A percentile compares a stretch with the other conserved stretches of the same genome.
Conservation (phyloP, 2,888 invertebrate genomes). For the Rhimphoctona megacephalus region DNA sequence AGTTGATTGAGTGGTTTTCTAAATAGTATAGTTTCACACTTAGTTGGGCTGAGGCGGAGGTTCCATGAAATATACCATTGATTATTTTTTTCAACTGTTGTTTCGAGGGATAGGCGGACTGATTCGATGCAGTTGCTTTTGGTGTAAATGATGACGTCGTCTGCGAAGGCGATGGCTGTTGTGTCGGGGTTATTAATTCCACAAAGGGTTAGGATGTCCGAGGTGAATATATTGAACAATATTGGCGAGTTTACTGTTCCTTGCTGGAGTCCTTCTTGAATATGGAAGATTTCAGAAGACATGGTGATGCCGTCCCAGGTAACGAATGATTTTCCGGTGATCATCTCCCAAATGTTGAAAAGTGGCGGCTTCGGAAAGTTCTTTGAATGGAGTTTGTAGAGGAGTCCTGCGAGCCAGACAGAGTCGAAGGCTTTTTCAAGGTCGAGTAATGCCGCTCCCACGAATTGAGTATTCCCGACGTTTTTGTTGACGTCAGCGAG, state of each 20-base stretch:
- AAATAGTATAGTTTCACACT: constrained; percentile 66
- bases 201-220: neutral
- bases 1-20: constrained; percentile 37
- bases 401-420: constrained; percentile 31
- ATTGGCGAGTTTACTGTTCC: constrained; percentile 5
- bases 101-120: constrained; percentile 3
- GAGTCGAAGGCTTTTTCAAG: constrained; percentile 6
- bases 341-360: constrained; percentile 7
- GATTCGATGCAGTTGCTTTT: neutral
- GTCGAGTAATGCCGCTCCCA: constrained; percentile 34
- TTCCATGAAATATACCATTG: constrained; percentile 49
- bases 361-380: neutral
- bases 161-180: too few species aligned
- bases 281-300: neutral
- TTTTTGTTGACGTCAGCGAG: constrained; percentile 13
- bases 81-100: constrained; percentile 28
- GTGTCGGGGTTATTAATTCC: too few species aligned
- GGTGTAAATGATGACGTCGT: constrained; percentile 39
- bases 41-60: constrained; percentile 23
- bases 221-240: neutral
- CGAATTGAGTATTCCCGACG: neutral
- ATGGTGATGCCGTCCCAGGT: neutral
- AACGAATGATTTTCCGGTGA: neutral
- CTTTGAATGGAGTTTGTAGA: constrained; percentile 24
- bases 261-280: constrained; percentile 1